These are phyloP conservation scores for Machaerirhynchus nigripectus DNA, from an alignment of 2,113 vertebrate species.

Conservation along the genomic window DNA sequence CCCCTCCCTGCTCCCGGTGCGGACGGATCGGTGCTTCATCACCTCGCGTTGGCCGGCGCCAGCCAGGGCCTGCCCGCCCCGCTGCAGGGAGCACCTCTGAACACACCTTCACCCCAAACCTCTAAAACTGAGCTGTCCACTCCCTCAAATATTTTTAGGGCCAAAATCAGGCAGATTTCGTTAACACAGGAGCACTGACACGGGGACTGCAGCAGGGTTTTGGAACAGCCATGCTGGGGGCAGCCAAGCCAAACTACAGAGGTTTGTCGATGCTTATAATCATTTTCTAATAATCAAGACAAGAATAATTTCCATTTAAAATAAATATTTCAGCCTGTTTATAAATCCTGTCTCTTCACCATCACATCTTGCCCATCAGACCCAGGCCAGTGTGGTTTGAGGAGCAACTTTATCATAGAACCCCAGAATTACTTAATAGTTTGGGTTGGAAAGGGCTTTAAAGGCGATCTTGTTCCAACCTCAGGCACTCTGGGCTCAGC, in stretches of 20 bases:
- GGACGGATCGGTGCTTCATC: rapidly evolving
- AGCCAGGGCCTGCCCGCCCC: neutral
- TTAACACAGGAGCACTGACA: rapidly evolving
- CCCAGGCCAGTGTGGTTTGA: rapidly evolving
- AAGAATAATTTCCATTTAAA: neutral
- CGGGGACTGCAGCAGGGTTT: rapidly evolving
- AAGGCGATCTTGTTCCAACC: neutral
- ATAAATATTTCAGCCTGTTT: neutral
- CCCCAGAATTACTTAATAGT: neutral
- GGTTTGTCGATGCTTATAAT: rapidly evolving
- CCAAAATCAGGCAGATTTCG: neutral
- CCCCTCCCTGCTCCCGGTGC: neutral
- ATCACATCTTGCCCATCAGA: rapidly evolving
- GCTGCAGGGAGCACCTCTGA: neutral
- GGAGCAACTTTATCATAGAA: neutral
- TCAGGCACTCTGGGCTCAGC: rapidly evolving
- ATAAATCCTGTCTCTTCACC: neutral
- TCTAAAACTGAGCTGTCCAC: rapidly evolving
- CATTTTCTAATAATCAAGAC: neutral
- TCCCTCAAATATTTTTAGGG: neutral
- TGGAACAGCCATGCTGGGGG: rapidly evolving
- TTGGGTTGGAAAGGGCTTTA: neutral
- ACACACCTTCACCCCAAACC: too few species aligned
- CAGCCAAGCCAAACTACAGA: too few species aligned
- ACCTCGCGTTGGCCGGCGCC: rapidly evolving